Evolutionary conservation across 2,113 vertebrate genomes (phyloP), one percentile per base, ranked within the genome.

Genomic region (Fregetta grallaria): DNA sequence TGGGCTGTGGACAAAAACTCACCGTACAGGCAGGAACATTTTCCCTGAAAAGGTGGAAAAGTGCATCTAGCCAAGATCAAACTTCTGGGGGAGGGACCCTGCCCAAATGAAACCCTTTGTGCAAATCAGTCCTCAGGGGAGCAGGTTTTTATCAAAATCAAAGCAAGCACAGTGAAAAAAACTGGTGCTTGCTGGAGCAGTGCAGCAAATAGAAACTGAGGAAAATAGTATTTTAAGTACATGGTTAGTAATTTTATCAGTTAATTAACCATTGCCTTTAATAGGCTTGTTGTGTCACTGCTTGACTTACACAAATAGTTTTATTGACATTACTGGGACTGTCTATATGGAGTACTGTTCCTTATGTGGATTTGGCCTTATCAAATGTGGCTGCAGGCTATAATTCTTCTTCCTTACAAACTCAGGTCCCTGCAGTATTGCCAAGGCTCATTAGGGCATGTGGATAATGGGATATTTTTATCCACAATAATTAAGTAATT

Each of bases 381-480:
- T 38, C 92, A 58, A 13, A 55, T 5, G 34, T 19, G 61, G 61
- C 80, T 96, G 61, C 45, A 19, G 91, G 88, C 94, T 87, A 70
- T 61, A 73, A 78, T 91, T 89, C 49, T 68, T 82, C 86, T 71
- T 63, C 67, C 71, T 38, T n/a, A 74, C 65, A 71, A 91, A 94
- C 15, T 36, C 79, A 11, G 73, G 13, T 73, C 88, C 88, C 76
- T 58, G 53, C 66, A 65, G 80, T 42, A 53, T 58, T 75, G 62
- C 77, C 92, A 89, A 61, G 73, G 76, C 88, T 95, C 92, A 79
- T 95, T 89, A 95, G 72, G 65, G 49, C 65, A 25, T 13, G 62
- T 10, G 77, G 76, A 78, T 92, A 97, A 95, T 66, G 70, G 73
- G 86, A 52, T 94, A 87, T 85, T 94, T 97, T 96, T 89, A 82